Conservation (phyloP, 1,140 invertebrate genomes). For the Drepana arcuata region DNA sequence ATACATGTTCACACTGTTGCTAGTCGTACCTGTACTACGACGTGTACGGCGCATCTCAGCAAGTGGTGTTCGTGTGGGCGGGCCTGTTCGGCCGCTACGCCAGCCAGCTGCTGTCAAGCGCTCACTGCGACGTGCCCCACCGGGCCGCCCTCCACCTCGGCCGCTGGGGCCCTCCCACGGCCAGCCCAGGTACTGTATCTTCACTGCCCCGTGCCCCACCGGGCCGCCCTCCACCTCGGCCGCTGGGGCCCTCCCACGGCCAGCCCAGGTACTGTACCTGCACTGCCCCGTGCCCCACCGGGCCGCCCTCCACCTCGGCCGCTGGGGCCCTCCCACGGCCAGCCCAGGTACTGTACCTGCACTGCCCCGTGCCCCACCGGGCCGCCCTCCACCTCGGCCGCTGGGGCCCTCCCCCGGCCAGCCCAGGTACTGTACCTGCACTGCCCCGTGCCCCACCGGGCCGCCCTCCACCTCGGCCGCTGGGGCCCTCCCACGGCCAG, state of each 20-base stretch:
- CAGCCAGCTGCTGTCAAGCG: slow-evolving; percentile 78
- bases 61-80: slow-evolving; percentile 86
- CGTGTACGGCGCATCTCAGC: slow-evolving; percentile 85
- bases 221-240: slow-evolving; percentile 69
- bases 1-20: too few relatives aligned
- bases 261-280: background rate
- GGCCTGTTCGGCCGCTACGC: slow-evolving; percentile 87
- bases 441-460: background rate
- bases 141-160: slow-evolving; percentile 91
- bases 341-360: background rate
- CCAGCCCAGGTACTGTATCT: slow-evolving; percentile 31
- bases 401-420: background rate
- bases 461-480: background rate
- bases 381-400: background rate
- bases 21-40: slow-evolving; percentile 90
- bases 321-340: background rate
- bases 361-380: background rate
- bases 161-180: slow-evolving; percentile 76
- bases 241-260: slow-evolving; percentile 1
- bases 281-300: background rate
- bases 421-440: background rate
- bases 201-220: slow-evolving; percentile 91
- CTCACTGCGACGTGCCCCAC: slow-evolving; percentile 92
- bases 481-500: too few relatives aligned
- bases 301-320: background rate